Percentiles rank a stretch among this genome's conserved stretches.
Evolutionary conservation across 1,140 invertebrate genomes (phyloP).

Genomic region (Drosophila micromelanica): DNA sequence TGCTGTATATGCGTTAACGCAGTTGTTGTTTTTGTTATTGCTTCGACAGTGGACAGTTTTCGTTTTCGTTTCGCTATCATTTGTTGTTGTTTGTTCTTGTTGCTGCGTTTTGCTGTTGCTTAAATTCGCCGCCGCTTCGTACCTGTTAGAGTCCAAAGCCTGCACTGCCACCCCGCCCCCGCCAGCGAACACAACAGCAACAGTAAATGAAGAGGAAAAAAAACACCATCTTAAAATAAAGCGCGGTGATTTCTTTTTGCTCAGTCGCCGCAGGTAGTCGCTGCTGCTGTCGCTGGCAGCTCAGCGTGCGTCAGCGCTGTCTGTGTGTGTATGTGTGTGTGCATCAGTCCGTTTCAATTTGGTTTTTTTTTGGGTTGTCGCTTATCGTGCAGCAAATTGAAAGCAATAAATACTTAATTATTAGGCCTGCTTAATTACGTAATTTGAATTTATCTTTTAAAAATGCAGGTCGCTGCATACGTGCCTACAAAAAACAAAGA

Average conservation of each 20-base stretch:
- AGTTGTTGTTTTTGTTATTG: conserved; percentile 10
- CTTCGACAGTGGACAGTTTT: conserved; percentile 22
- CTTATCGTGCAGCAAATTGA: conserved; percentile 74
- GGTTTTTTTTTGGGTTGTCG: conserved; percentile 27
- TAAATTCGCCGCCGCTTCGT: conserved; percentile 3
- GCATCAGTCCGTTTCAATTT: conserved; percentile 21
- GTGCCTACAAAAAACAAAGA: not conserved
- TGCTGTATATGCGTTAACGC: conserved; percentile 20
- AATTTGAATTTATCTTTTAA: conserved; percentile 72
- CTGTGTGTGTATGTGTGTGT: not conserved
- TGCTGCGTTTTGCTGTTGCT: conserved; percentile 9
- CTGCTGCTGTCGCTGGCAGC: conserved; percentile 34
- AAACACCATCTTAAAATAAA: conserved; percentile 61
- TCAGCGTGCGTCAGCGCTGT: conserved; percentile 34
- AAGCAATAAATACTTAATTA: conserved; percentile 81
- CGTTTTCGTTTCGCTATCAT: conserved; percentile 28
- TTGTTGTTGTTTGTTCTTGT: conserved; percentile 8
- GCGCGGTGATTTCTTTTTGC: conserved; percentile 60
- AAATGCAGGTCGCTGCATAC: conserved; percentile 30
- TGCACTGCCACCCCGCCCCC: conserved; percentile 5
- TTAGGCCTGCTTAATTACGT: conserved; percentile 70
- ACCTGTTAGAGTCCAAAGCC: conserved; percentile 11
- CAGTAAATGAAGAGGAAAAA: conserved; percentile 30
- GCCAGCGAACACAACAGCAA: conserved; percentile 14
- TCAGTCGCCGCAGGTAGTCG: conserved; percentile 44